Evolutionary conservation across 2,888 invertebrate genomes (phyloP).

Genomic region (Hemicrepidius hirtus): DNA sequence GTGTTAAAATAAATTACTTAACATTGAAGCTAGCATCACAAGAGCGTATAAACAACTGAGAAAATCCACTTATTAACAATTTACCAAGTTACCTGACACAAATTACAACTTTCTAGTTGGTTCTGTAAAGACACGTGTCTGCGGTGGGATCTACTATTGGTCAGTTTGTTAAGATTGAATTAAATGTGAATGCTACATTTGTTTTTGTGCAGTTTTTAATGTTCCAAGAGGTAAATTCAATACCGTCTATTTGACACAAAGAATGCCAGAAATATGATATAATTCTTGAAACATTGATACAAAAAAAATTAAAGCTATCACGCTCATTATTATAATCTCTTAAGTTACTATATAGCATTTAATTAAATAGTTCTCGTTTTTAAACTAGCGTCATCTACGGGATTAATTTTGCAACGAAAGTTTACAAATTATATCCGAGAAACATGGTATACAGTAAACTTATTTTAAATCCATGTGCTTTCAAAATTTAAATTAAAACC

Average conservation of each 20-base stretch:
- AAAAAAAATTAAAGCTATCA: too few species aligned
- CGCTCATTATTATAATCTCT: too few species aligned
- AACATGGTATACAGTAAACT: too few species aligned
- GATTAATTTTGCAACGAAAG: too few species aligned
- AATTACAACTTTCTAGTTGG: conserved; percentile 58
- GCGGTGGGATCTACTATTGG: conserved; percentile 34
- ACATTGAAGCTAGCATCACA: neutral
- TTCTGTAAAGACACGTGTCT: conserved; percentile 51
- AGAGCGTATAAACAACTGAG: conserved; percentile 49
- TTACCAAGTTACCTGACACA: conserved; percentile 52
- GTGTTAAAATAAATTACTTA: neutral
- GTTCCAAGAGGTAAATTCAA: too few species aligned
- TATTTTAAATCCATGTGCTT: too few species aligned
- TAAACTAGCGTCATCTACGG: too few species aligned
- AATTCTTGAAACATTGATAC: too few species aligned
- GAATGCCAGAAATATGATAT: neutral
- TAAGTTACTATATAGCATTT: too few species aligned
- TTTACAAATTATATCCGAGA: too few species aligned
- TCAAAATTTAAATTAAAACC: too few species aligned
- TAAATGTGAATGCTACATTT: conserved; percentile 5
- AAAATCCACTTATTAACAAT: conserved; percentile 54
- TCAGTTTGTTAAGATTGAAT: conserved; percentile 11
- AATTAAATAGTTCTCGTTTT: too few species aligned
- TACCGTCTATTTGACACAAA: neutral
- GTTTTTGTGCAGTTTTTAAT: neutral